phyloP scores from a whole-genome alignment of 2,113 vertebrate genomes.

The Orthonyx spaldingii region DNA sequence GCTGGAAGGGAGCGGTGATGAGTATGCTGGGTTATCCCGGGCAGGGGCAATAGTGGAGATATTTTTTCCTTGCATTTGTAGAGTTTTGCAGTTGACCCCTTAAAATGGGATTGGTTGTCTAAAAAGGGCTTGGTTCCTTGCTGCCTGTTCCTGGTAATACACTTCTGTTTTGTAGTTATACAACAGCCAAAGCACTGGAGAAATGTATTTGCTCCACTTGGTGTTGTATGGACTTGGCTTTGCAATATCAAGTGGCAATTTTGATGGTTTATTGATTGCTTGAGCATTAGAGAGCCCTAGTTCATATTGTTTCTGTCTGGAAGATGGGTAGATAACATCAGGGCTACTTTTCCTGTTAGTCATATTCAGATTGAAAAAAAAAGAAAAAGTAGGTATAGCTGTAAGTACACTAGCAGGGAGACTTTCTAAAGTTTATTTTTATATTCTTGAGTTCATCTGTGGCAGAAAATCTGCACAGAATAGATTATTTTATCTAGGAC shows the following conservation, averaged over 20 bases:
- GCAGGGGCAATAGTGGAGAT: accelerated
- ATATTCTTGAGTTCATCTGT: not conserved
- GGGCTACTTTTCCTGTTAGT: not conserved
- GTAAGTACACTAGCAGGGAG: not conserved
- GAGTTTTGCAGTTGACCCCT: not conserved
- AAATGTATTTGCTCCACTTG: not conserved
- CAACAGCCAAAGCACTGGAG: not conserved
- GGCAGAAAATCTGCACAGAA: not conserved
- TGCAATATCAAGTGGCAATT: not conserved
- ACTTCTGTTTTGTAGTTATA: not conserved
- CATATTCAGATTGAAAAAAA: not conserved
- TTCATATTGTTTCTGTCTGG: not conserved
- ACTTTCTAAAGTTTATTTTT: not conserved
- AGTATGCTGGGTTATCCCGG: not conserved
- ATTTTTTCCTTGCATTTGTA: not conserved
- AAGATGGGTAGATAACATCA: not conserved
- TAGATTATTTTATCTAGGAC: not conserved
- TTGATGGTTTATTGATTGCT: not conserved
- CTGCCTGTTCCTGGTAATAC: not conserved
- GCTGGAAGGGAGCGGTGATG: not conserved
- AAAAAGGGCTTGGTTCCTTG: not conserved
- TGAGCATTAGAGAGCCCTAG: not conserved
- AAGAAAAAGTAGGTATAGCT: not conserved
- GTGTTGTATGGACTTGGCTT: not conserved
- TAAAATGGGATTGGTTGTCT: not conserved